These are phyloP conservation scores for Eilema sororculum DNA, from an alignment of 2,888 invertebrate species.

Conservation along the genomic window DNA sequence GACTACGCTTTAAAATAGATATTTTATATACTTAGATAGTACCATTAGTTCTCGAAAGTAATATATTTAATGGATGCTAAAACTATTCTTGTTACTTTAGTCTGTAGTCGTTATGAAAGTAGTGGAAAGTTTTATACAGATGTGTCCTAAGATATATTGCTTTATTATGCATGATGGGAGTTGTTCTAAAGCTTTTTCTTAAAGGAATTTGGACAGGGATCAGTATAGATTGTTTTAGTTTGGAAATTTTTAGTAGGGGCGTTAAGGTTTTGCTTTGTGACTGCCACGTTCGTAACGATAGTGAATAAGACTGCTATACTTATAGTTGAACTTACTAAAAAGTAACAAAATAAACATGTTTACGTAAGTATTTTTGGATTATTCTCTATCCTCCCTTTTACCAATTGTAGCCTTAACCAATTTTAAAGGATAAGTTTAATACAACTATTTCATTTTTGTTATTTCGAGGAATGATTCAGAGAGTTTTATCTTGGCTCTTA, in stretches of 20 bases:
- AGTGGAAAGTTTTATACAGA: slow-evolving; percentile 19
- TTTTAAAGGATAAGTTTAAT: too few relatives aligned
- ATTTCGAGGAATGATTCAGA: too few relatives aligned
- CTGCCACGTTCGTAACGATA: not conserved
- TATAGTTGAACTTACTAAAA: too few relatives aligned
- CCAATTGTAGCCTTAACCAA: too few relatives aligned
- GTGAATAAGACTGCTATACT: too few relatives aligned
- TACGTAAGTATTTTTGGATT: too few relatives aligned
- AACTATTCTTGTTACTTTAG: slow-evolving; percentile 19
- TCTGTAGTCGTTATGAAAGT: slow-evolving; percentile 9
- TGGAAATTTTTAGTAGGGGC: not conserved
- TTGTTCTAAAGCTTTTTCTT: not conserved
- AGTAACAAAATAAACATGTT: too few relatives aligned
- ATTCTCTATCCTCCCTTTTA: too few relatives aligned
- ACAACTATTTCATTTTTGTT: too few relatives aligned
- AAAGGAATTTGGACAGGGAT: not conserved
- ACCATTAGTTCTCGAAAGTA: slow-evolving; percentile 26
- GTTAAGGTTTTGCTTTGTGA: not conserved
- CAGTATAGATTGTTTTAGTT: not conserved
- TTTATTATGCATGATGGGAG: slow-evolving; percentile 9
- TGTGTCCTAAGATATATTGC: slow-evolving; percentile 17
- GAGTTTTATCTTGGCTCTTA: too few relatives aligned
- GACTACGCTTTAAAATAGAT: slow-evolving; percentile 40
- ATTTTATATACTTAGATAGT: slow-evolving; percentile 33
- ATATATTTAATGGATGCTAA: slow-evolving; percentile 21